phyloP scores from a whole-genome alignment of 1,140 invertebrate genomes.

The Dolichoris vasculosae region DNA sequence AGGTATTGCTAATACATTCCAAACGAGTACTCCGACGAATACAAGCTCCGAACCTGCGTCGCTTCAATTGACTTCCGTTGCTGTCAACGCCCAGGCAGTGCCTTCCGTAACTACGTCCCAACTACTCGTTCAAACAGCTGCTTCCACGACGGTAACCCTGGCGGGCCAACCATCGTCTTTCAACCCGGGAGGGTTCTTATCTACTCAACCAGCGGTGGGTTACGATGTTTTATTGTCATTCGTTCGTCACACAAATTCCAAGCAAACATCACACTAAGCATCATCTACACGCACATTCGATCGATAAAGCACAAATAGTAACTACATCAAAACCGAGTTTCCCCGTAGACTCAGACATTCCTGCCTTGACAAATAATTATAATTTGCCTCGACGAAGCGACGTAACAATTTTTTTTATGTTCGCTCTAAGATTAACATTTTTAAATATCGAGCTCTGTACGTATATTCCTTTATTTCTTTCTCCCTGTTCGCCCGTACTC shows the following conservation, averaged over 20 bases:
- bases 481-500: background rate
- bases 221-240: slow-evolving; percentile 84
- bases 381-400: slow-evolving; percentile 72
- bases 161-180: slow-evolving; percentile 80
- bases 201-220: slow-evolving; percentile 78
- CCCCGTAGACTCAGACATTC: slow-evolving; percentile 77
- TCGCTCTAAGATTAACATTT: background rate
- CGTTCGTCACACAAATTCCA: slow-evolving; percentile 81
- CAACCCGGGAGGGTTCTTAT: slow-evolving; percentile 81
- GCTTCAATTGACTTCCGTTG: slow-evolving; percentile 76
- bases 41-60: slow-evolving; percentile 78
- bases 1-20: slow-evolving; percentile 76
- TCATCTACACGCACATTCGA: slow-evolving; percentile 77
- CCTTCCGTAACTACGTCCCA: slow-evolving; percentile 78
- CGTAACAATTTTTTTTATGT: slow-evolving; percentile 27
- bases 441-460: background rate
- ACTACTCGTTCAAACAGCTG: slow-evolving; percentile 78
- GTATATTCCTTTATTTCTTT: background rate
- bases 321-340: slow-evolving; percentile 76
- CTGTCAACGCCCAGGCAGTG: slow-evolving; percentile 70
- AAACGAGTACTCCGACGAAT: slow-evolving; percentile 60
- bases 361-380: slow-evolving; percentile 77
- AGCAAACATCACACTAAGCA: slow-evolving; percentile 77
- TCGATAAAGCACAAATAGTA: slow-evolving; percentile 73
- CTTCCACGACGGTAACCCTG: slow-evolving; percentile 78